Conservation (phyloP, 2,113 vertebrate genomes). For the Phalacrocorax brasilianus region DNA sequence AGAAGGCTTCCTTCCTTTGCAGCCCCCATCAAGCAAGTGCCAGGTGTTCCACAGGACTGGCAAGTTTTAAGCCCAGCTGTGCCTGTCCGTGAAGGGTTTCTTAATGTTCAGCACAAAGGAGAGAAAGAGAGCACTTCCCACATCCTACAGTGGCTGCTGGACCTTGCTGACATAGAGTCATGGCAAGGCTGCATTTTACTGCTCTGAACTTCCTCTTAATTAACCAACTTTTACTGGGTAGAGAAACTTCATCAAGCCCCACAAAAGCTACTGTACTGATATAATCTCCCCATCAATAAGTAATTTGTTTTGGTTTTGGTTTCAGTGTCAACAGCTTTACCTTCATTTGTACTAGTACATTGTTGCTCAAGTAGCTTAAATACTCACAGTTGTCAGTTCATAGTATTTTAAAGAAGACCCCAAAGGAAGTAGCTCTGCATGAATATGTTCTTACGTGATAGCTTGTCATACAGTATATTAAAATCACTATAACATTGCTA, state of each 20-base stretch:
- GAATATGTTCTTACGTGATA: background rate
- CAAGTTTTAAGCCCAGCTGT: background rate
- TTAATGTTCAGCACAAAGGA: background rate
- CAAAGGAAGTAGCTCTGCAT: background rate
- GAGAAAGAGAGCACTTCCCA: background rate
- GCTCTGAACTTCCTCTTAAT: background rate
- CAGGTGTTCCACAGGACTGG: background rate
- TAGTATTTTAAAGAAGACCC: background rate
- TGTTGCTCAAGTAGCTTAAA: background rate
- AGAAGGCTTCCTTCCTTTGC: background rate
- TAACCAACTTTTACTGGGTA: background rate
- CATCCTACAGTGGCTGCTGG: background rate
- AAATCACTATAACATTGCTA: background rate
- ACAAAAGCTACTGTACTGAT: background rate
- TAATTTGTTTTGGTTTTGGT: background rate
- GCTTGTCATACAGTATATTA: background rate
- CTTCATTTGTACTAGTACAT: background rate
- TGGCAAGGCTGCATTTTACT: background rate
- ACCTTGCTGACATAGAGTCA: background rate
- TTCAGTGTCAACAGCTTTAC: background rate
- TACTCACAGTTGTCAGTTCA: background rate
- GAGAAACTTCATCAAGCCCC: background rate
- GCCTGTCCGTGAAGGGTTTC: background rate
- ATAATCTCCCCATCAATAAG: background rate
- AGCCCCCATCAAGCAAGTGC: background rate